Base-by-base conservation (phyloP, 2,888 invertebrate species). In the Phytoseiulus persimilis region DNA sequence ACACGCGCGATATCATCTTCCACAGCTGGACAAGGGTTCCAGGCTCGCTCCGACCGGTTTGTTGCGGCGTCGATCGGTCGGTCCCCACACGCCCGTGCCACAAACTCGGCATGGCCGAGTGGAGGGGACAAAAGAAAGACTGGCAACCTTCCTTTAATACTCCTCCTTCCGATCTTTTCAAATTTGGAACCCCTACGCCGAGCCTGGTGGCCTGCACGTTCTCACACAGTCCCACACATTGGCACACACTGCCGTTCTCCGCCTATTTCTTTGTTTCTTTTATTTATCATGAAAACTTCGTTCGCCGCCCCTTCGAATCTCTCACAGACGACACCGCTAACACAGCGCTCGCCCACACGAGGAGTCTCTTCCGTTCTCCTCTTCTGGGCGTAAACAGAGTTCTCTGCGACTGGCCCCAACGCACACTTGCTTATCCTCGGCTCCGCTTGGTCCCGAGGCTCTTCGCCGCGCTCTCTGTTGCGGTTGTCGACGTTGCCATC, bases 251-350 rank as follows among this genome's bases (percentile, higher is more conserved):
- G 65, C 65, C 28, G 65, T 65, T 65, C 65, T 33, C 87, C 87
- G 87, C 87, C 87, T 87, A 87, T 45, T 87, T 87, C 87, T 87
- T 87, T 87, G 87, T 87, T 87, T 87, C 87, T n/a, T 87, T 87
- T 87, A 87, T 87, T 87, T 87, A 87, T 87, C 87, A 33, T 65
- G 65, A 18, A 65, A 65, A 65, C 65, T 65, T 65, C 65, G 65
- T 65, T 28, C 65, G 65, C 65, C 65, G 65, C 65, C 65, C 65
- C 65, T 65, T 65, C 28, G 65, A 65, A 28, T 65, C 65, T 65
- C 18, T 65, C 65, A 23, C 65, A 65, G 65, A 65, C 14, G 65
- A 65, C 65, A 65, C 65, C 18, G 65, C 23, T 28, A 65, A 65
- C 65, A 65, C 14, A 39, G 39, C 39, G 39, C 39, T 39, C 65